Evolutionary conservation across 2,797 vertebrate species (phyloP).

Genomic region (Apogon talboti): DNA sequence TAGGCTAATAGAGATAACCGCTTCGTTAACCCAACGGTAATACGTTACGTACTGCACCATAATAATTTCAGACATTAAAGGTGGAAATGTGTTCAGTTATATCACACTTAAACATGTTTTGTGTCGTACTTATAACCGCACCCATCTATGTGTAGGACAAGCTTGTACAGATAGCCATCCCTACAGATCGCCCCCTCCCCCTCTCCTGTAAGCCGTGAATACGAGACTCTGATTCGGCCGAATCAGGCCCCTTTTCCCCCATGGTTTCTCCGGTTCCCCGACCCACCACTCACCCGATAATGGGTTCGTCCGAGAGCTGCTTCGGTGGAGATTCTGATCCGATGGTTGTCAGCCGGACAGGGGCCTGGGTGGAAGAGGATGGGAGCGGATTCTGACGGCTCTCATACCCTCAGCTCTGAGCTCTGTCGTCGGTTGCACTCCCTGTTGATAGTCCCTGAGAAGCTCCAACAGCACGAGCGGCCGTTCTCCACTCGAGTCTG

Average conservation of each 20-base stretch:
- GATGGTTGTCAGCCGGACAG: constrained; percentile 86
- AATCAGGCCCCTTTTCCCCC: constrained; percentile 83
- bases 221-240: constrained; percentile 68
- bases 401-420: constrained; percentile 81
- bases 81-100: not conserved
- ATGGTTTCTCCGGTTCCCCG: constrained; percentile 79
- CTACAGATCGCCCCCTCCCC: constrained; percentile 75
- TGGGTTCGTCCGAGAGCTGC: constrained; percentile 84
- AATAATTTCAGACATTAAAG: constrained; percentile 5
- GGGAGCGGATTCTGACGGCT: constrained; percentile 88
- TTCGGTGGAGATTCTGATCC: constrained; percentile 85
- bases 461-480: constrained; percentile 62
- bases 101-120: constrained; percentile 20
- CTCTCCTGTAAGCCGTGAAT: constrained; percentile 74
- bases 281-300: constrained; percentile 82
- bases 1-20: constrained; percentile 41
- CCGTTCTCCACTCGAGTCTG: constrained; percentile 60
- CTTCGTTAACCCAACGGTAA: constrained; percentile 34
- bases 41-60: constrained; percentile 11
- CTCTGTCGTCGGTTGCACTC: constrained; percentile 76
- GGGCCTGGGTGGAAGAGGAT: constrained; percentile 84
- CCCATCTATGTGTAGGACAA: constrained; percentile 56
- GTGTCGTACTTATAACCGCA: constrained; percentile 58
- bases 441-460: constrained; percentile 80
- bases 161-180: constrained; percentile 52